phyloP scores from a whole-genome alignment of 2,888 invertebrate species.

The Reticulitermes lucifugus region DNA sequence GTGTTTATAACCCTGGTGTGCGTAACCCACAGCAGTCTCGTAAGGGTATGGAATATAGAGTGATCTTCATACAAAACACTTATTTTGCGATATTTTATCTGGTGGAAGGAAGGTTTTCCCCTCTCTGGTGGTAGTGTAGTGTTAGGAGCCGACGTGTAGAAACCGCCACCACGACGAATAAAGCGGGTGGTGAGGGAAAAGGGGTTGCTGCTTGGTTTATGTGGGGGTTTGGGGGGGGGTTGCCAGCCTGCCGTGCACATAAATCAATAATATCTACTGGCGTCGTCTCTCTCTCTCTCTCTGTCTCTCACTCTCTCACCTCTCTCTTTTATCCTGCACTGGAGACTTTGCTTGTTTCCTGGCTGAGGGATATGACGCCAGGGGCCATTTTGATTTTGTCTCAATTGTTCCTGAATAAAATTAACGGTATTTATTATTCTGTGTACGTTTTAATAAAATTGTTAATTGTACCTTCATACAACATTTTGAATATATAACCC shows the following conservation, averaged over 20 bases:
- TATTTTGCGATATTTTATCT: conserved; percentile 48
- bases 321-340: conserved; percentile 1
- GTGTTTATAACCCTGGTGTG: not conserved
- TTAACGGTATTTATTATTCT: not conserved
- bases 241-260: conserved; percentile 63
- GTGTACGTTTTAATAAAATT: not conserved
- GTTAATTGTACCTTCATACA: too few relatives aligned
- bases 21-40: not conserved
- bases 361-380: conserved; percentile 54
- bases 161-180: conserved; percentile 38
- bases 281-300: conserved; percentile 35
- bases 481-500: too few relatives aligned
- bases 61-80: conserved; percentile 47
- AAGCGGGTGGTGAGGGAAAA: conserved; percentile 35
- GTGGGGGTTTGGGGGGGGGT: conserved; percentile 55
- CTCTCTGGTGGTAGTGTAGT: conserved; percentile 14
- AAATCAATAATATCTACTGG: conserved; percentile 70
- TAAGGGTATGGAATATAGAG: conserved; percentile 39
- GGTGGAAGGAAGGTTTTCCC: conserved; percentile 18
- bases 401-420: not conserved
- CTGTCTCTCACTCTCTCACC: conserved; percentile 30
- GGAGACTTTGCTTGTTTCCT: conserved; percentile 26
- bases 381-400: conserved; percentile 49
- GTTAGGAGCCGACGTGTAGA: conserved; percentile 38
- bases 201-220: conserved; percentile 57